phyloP scores from a whole-genome alignment of 2,888 invertebrate genomes.

The Electrophaes corylata region DNA sequence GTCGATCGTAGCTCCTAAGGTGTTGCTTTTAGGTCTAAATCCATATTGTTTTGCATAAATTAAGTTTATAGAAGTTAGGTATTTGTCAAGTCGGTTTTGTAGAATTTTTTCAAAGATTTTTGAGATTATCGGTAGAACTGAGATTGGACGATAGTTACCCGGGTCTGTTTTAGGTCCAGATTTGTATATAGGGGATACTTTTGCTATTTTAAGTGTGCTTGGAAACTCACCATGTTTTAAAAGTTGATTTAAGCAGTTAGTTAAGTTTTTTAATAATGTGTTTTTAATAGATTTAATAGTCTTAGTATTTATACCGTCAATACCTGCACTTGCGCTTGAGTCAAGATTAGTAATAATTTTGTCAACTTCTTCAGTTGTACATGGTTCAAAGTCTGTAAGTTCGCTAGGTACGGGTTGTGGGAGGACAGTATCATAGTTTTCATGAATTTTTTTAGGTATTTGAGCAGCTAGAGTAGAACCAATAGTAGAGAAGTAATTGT shows the following conservation, averaged over 20 bases:
- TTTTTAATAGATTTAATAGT: slow-evolving; percentile 17
- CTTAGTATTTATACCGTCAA: slow-evolving; percentile 25
- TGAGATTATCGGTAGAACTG: background rate
- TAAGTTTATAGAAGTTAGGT: no score
- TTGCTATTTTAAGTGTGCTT: slow-evolving; percentile 7
- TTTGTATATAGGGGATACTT: slow-evolving; percentile 15
- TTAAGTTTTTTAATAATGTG: background rate
- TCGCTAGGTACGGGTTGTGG: background rate
- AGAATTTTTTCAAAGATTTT: no score
- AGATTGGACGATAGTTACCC: background rate
- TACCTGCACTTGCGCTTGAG: slow-evolving; percentile 17
- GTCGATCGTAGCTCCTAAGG: no score
- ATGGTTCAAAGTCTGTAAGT: background rate
- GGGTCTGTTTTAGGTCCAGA: background rate
- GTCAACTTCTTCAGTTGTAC: background rate
- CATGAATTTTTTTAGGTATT: background rate
- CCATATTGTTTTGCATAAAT: no score
- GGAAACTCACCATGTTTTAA: slow-evolving; percentile 6
- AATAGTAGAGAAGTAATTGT: background rate
- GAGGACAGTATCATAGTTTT: background rate
- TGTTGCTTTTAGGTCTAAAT: no score
- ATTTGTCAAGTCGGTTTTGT: no score
- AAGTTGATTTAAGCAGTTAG: slow-evolving; percentile 13
- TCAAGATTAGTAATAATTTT: slow-evolving; percentile 18
- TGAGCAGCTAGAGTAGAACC: background rate